phyloP scores from a whole-genome alignment of 2,113 vertebrate genomes.

The Campylorhamphus procurvoides region DNA sequence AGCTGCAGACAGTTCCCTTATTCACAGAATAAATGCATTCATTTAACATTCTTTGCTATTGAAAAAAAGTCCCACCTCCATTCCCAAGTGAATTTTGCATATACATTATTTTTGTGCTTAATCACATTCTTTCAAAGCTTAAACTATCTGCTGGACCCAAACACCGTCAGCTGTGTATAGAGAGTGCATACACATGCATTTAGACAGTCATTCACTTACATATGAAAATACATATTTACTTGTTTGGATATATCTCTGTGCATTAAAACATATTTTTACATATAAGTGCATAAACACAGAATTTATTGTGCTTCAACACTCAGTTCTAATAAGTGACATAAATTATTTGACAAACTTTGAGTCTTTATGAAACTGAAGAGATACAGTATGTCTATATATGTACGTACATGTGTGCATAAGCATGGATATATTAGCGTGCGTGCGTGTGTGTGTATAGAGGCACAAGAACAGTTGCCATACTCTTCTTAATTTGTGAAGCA shows the following conservation, averaged over 20 bases:
- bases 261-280: not conserved
- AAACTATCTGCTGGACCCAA: not conserved
- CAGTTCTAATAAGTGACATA: not conserved
- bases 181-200: not conserved
- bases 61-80: not conserved
- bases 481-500: not conserved
- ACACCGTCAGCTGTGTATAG: not conserved
- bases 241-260: not conserved
- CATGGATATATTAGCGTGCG: rapidly evolving
- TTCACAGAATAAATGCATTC: not conserved
- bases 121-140: not conserved
- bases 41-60: not conserved
- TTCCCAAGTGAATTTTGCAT: not conserved
- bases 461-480: not conserved
- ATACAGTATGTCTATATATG: rapidly evolving
- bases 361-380: not conserved
- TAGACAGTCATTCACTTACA: not conserved
- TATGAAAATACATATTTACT: not conserved
- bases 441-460: rapidly evolving
- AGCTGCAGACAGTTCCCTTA: not conserved
- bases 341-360: not conserved
- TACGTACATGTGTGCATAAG: rapidly evolving
- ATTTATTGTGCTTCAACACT: not conserved
- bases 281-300: not conserved
- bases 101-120: not conserved